Evolutionary conservation across 2,888 invertebrate genomes (phyloP), one percentile per base, ranked within the genome.

Genomic region (Cephalotes varians): DNA sequence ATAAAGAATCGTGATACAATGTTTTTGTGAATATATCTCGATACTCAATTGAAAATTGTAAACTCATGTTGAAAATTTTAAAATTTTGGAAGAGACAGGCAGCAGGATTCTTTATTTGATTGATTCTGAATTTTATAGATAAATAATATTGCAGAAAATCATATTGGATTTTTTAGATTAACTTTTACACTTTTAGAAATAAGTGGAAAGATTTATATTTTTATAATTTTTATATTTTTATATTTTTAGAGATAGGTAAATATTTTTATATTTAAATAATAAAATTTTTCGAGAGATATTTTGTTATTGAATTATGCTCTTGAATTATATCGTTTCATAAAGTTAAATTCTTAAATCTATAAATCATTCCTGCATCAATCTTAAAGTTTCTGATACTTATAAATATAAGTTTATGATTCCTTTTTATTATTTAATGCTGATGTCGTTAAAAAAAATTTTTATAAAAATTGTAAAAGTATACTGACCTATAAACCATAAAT

Each of bases 361-460:
- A 64, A 18, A 65, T 51, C 34, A 51, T 51, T 51, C 1, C 4
- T 51, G 25, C 12, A 34, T 51, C 18, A 37, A 60, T 21, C 18
- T 74, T 34, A 64, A 25, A 37, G 25, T 65, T 64, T 65, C 15
- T 37, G 9, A 64, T 64, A 37, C 7, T 31, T 28, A 58, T 34
- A 58, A 2, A 76, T 65, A 44, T 31, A 21, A 64, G 34, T 49
- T 49, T 25, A 2, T 37, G n/a, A n/a, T 65, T 76, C 6, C 28
- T 54, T 40, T 1, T 37, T 54, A 10, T 40, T 37, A 2, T 28
- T 49, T 21, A 51, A 54, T 56, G 12, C n/a, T 5, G 34, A 47
- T 18, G 10, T 3, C 21, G 21, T 34, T 49, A 37, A 37, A 25
- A 21, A 44, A 49, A 49, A 28, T 9, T 31, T n/a, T 0, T n/a